phyloP scores from a whole-genome alignment of 2,797 vertebrate genomes.

The Valencia hispanica region DNA sequence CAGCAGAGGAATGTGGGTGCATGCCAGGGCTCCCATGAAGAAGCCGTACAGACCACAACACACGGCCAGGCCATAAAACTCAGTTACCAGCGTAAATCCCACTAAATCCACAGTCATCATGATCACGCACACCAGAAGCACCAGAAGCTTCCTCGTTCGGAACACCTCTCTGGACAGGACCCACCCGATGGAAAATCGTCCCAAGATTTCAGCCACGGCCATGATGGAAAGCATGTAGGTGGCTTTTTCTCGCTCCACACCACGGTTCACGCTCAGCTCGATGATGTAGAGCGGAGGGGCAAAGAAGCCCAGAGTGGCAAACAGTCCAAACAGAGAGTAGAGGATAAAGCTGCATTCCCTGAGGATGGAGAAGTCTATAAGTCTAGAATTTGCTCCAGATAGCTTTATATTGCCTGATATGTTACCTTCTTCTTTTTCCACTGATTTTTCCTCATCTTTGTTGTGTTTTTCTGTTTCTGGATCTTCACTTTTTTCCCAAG shows the following conservation, averaged over 20 bases:
- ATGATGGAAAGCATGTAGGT: slow-evolving; percentile 89
- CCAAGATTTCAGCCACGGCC: slow-evolving; percentile 90
- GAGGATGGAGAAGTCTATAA: slow-evolving; percentile 91
- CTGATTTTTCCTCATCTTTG: slow-evolving; percentile 25
- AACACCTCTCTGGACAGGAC: slow-evolving; percentile 80
- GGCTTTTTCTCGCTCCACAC: slow-evolving; percentile 83
- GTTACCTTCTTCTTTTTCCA: background rate
- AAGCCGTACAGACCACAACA: slow-evolving; percentile 91
- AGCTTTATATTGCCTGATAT: slow-evolving; percentile 33
- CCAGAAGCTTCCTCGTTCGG: slow-evolving; percentile 85
- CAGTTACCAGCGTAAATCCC: slow-evolving; percentile 86
- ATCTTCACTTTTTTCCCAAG: slow-evolving; percentile 19
- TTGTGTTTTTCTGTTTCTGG: slow-evolving; percentile 15
- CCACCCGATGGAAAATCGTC: slow-evolving; percentile 87
- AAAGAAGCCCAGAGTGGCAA: slow-evolving; percentile 95
- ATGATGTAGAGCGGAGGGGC: slow-evolving; percentile 94
- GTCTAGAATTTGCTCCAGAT: slow-evolving; percentile 39
- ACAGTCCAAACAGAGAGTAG: slow-evolving; percentile 94
- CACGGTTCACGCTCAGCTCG: slow-evolving; percentile 87
- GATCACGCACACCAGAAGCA: slow-evolving; percentile 87
- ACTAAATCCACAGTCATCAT: slow-evolving; percentile 83
- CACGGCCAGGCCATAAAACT: slow-evolving; percentile 88
- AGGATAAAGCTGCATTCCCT: slow-evolving; percentile 89
- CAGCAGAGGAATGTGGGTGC: slow-evolving; percentile 93
- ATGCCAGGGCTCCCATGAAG: slow-evolving; percentile 89